Evolutionary conservation across 1,140 invertebrate genomes (phyloP).

Genomic region (Nymphalis io): DNA sequence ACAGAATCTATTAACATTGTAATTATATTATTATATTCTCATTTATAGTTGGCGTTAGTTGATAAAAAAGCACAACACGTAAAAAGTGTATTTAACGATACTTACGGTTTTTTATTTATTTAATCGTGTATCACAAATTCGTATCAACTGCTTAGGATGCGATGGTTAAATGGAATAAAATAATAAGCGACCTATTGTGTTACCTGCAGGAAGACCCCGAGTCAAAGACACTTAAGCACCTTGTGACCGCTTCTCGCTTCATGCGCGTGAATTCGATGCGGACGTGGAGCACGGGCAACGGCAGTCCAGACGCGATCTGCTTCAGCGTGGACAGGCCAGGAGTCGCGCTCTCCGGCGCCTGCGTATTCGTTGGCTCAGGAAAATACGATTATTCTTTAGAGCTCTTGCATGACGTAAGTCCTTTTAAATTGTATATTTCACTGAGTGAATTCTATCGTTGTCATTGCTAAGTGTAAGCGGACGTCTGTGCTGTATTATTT

Average conservation of each 20-base stretch:
- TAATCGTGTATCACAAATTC: too few relatives aligned
- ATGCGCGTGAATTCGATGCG: conserved; percentile 92
- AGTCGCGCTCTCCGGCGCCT: conserved; percentile 92
- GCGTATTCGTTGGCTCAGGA: conserved; percentile 93
- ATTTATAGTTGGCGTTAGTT: too few relatives aligned
- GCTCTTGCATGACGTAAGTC: conserved; percentile 88
- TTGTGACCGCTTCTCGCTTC: conserved; percentile 94
- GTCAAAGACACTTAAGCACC: conserved; percentile 83
- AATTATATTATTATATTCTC: too few relatives aligned
- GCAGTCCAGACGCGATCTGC: conserved; percentile 97
- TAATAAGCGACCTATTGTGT: too few relatives aligned
- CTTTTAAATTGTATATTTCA: background rate
- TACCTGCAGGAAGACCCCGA: conserved; percentile 81
- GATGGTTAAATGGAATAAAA: conserved; percentile 1
- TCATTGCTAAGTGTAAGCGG: too few relatives aligned
- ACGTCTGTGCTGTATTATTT: too few relatives aligned
- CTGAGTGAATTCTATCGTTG: too few relatives aligned
- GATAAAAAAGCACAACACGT: too few relatives aligned
- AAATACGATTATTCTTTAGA: conserved; percentile 96
- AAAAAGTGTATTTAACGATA: too few relatives aligned
- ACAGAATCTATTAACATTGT: too few relatives aligned
- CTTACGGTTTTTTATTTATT: too few relatives aligned
- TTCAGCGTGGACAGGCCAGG: conserved; percentile 95
- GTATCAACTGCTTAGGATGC: background rate
- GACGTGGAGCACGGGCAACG: conserved; percentile 98